Base-by-base conservation (phyloP, 2,888 invertebrate species). In the Euplexia lucipara region DNA sequence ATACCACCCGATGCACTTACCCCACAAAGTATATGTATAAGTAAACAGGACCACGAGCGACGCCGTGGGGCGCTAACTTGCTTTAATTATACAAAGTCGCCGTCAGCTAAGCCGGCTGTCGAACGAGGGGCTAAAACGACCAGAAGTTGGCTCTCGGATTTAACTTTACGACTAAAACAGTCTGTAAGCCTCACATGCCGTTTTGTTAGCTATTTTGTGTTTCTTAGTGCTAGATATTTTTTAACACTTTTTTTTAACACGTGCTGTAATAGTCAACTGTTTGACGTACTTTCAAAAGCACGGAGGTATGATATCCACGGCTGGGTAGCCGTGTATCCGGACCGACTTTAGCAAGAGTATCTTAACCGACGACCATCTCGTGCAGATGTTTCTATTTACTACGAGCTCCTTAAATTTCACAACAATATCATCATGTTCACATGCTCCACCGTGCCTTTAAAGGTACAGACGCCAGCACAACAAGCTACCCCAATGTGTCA, bases 71-170 rank as follows among this genome's bases (percentile, higher is more conserved):
- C 53, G 57, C 32, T 52, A 61, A 64, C 58, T 64, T 69, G 64
- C 59, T 74, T n/a, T 63, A 44, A 70, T 64, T 70, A 70, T 59
- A 75, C 70, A 41, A 71, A 53, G 44, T 73, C 60, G 52, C 65
- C 20, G 70, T 20, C 47, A 39, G 58, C 56, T 61, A 66, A 82
- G 77, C 74, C 70, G 69, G 65, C 49, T 75, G 78, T 73, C 76
- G 70, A 68, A 80, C 74, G 74, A 70, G 39, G 61, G 1, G 41
- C 56, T 71, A 51, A 56, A 71, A 32, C 26, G 51, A 61, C 35
- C 66, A 57, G 44, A 70, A 79, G 77, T 82, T 79, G 65, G 63
- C 64, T 58, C 47, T 57, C 26, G 70, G 79, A 68, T 81, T 82
- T 71, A 57, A 44, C 61, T 67, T 60, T 42, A 61, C 22, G 20